These are phyloP conservation scores for Parauchenoglanis punctatus DNA, from an alignment of 2,797 vertebrate species.

Conservation along the genomic window DNA sequence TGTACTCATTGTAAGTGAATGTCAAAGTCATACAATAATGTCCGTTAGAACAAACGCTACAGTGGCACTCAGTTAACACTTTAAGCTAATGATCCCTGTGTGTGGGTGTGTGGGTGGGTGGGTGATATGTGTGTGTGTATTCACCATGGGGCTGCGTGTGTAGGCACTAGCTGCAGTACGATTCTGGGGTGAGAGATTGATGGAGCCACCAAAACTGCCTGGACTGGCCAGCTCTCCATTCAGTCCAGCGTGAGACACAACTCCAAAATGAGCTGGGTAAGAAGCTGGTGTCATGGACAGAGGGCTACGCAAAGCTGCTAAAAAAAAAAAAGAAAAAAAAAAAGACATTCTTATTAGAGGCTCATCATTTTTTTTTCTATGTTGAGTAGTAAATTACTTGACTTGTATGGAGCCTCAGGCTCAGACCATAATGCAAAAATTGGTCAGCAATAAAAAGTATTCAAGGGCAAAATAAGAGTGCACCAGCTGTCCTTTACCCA, in stretches of 20 bases:
- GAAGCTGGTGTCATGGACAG: slow-evolving; percentile 82
- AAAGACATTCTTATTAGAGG: background rate
- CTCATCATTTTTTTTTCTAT: background rate
- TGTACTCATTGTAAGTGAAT: background rate
- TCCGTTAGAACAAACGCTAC: background rate
- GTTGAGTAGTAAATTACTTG: background rate
- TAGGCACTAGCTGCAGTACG: slow-evolving; percentile 79
- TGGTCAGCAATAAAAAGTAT: background rate
- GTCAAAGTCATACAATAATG: background rate
- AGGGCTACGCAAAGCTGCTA: slow-evolving; percentile 84
- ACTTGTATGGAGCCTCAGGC: background rate
- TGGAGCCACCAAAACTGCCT: slow-evolving; percentile 82
- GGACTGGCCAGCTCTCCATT: slow-evolving; percentile 84
- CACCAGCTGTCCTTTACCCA: slow-evolving; percentile 72
- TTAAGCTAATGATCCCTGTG: background rate
- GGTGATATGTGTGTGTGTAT: slow-evolving; percentile 43
- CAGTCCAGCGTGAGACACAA: slow-evolving; percentile 84
- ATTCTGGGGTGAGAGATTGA: slow-evolving; percentile 87
- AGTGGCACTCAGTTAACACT: background rate
- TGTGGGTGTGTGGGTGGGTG: slow-evolving; percentile 11
- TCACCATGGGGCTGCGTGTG: slow-evolving; percentile 85
- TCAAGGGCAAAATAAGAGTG: background rate
- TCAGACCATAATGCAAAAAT: background rate
- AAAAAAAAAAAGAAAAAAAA: background rate
- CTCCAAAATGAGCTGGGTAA: slow-evolving; percentile 82